Evolutionary conservation across 2,113 vertebrate species (phyloP).

Genomic region (Tor tambroides): DNA sequence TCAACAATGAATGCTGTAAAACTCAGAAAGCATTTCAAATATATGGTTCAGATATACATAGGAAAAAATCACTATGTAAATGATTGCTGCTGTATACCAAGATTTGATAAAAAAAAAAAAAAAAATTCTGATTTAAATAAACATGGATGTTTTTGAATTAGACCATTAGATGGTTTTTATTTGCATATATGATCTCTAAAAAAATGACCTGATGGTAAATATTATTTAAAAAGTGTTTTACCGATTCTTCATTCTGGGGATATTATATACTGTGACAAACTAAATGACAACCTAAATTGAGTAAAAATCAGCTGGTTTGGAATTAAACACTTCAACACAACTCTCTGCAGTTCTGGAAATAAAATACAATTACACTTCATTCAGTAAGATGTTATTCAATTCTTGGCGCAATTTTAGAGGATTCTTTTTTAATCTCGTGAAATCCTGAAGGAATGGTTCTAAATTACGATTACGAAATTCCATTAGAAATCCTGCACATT

Average conservation of each 20-base stretch:
- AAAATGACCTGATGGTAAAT: background rate
- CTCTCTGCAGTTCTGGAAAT: background rate
- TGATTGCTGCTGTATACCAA: background rate
- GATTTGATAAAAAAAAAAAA: too few species aligned
- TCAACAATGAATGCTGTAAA: background rate
- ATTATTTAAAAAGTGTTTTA: background rate
- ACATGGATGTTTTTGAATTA: background rate
- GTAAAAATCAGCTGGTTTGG: background rate
- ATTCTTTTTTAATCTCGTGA: too few species aligned
- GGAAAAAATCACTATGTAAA: background rate
- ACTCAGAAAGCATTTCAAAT: too few species aligned
- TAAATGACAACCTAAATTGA: background rate
- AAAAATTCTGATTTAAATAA: background rate
- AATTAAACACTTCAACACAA: background rate
- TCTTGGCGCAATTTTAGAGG: too few species aligned
- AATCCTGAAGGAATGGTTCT: too few species aligned
- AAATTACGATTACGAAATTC: too few species aligned
- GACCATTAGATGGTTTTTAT: background rate
- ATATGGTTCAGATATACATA: background rate
- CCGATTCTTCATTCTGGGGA: background rate
- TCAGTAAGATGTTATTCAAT: background rate
- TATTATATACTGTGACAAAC: background rate
- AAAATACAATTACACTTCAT: background rate
- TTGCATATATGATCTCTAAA: background rate
- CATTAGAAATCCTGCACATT: background rate